Evolutionary conservation across 2,113 vertebrate genomes (phyloP), one percentile per base, ranked within the genome.

Genomic region (Ailuropoda melanoleuca): DNA sequence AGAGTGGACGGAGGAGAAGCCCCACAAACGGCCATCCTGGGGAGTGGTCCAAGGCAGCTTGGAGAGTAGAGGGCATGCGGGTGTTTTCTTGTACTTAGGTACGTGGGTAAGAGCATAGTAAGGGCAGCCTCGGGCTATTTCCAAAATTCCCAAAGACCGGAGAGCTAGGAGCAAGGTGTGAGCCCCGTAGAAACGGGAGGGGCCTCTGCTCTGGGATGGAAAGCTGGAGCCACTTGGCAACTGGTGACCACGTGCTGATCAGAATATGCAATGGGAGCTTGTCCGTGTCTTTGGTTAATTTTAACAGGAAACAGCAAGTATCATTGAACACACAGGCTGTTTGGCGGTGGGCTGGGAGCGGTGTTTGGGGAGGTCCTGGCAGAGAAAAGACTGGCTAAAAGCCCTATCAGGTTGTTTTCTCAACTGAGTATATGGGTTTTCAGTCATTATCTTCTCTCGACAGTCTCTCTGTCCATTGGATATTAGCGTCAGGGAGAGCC

Each of bases 41-140:
- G 23, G 60, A 12, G 29, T 29, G 37, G n/a, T 53, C 77, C 77
- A 43, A 26, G 19, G 34, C 78, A 70, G 18, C 62, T 23, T 4
- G 14, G 60, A 19, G 55, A 26, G 3, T 2, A 8, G 31, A 56
- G 18, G 14, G 8, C 13, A 0, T 0, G 6, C 14, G 23, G 43
- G 34, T 10, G 3, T 43, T 53, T 53, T 34, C 58, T 17, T 46
- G 7, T 55, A 56, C 46, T 62, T 46, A 26, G 34, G 34, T 23
- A 17, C 6, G 4, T 1, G 2, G 26, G 24, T 48, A 39, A 31
- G 70, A 58, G 37, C 8, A 50, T 1, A 48, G 48, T n/a, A n/a
- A 43, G 29, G 24, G 23, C 3, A 34, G 78, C 26, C 62, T 17
- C 34, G 18, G 23, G 19, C 13, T 8, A 39, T 21, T 68, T 43